phyloP scores from a whole-genome alignment of 1,140 invertebrate genomes.

The Drosophila nikananu region DNA sequence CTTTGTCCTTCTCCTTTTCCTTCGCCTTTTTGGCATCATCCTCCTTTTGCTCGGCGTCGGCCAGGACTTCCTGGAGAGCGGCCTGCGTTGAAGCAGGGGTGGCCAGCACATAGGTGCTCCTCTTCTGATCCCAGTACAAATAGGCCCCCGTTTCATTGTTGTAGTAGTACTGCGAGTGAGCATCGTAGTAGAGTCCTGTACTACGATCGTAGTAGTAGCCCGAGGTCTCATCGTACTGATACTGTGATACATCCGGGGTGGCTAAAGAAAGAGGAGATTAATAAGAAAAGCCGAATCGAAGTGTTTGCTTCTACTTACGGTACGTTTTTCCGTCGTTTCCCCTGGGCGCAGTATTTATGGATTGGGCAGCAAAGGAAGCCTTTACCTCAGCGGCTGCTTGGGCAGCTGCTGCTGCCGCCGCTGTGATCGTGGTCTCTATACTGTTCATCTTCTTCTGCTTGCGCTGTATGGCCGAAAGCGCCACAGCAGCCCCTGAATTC shows the following conservation, averaged over 20 bases:
- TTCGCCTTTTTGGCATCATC: constrained; percentile 86
- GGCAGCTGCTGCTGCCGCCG: constrained; percentile 75
- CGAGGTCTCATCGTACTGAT: constrained; percentile 97
- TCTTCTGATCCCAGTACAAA: constrained; percentile 96
- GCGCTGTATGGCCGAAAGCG: constrained; percentile 92
- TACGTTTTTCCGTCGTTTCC: constrained; percentile 89
- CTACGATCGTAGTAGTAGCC: constrained; percentile 98
- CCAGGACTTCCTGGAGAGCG: constrained; percentile 67
- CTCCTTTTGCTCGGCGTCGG: constrained; percentile 57
- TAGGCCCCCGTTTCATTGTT: constrained; percentile 96
- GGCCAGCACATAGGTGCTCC: constrained; percentile 92
- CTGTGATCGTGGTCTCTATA: constrained; percentile 74
- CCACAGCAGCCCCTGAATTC: constrained; percentile 95
- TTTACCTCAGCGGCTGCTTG: constrained; percentile 71
- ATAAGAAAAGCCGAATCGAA: background rate
- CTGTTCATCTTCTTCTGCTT: constrained; percentile 83
- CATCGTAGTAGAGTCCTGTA: constrained; percentile 98
- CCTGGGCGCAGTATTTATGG: constrained; percentile 85
- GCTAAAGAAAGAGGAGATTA: constrained; percentile 85
- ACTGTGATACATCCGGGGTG: constrained; percentile 95
- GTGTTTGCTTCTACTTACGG: constrained; percentile 86
- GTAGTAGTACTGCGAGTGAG: constrained; percentile 96
- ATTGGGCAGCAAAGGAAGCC: constrained; percentile 66
- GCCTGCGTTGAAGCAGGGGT: constrained; percentile 86
- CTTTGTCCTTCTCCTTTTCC: constrained; percentile 77